Percentiles rank a stretch among this genome's conserved stretches.
Evolutionary conservation across 2,888 invertebrate genomes (phyloP).

Genomic region (Amiota mariae): DNA sequence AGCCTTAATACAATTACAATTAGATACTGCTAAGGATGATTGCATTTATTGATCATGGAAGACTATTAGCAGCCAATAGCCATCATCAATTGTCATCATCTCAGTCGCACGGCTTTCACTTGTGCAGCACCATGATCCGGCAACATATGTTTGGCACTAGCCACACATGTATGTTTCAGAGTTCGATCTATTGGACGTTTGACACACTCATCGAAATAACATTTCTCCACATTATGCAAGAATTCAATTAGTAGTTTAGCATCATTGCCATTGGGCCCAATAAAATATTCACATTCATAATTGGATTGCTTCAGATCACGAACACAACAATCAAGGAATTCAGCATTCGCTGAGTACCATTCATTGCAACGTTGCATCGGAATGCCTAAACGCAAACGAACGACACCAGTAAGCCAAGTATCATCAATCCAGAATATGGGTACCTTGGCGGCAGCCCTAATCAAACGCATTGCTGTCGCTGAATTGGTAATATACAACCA

Average conservation of each 20-base stretch:
- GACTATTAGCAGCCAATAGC: too few species aligned
- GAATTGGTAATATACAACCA: constrained; percentile 88
- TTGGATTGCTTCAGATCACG: constrained; percentile 76
- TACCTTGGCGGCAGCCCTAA: constrained; percentile 75
- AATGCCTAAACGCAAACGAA: constrained; percentile 78
- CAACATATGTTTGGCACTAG: constrained; percentile 69
- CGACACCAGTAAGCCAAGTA: constrained; percentile 86
- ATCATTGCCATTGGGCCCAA: constrained; percentile 87
- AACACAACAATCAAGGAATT: constrained; percentile 84
- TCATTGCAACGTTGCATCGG: constrained; percentile 76
- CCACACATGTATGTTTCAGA: constrained; percentile 78
- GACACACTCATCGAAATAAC: constrained; percentile 76
- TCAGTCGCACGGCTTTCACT: constrained; percentile 60
- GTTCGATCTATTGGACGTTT: constrained; percentile 74
- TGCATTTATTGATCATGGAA: too few species aligned
- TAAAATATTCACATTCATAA: constrained; percentile 80
- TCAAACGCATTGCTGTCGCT: constrained; percentile 77
- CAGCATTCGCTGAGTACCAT: constrained; percentile 82
- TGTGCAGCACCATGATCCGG: constrained; percentile 70
- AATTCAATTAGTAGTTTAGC: constrained; percentile 80
- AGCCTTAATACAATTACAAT: background rate
- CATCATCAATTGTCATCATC: constrained; percentile 47
- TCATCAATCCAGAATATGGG: constrained; percentile 95
- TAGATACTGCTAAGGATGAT: too few species aligned
- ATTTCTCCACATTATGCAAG: constrained; percentile 78